Evolutionary conservation across 2,113 vertebrate genomes (phyloP).

Genomic region (Suricata suricatta): DNA sequence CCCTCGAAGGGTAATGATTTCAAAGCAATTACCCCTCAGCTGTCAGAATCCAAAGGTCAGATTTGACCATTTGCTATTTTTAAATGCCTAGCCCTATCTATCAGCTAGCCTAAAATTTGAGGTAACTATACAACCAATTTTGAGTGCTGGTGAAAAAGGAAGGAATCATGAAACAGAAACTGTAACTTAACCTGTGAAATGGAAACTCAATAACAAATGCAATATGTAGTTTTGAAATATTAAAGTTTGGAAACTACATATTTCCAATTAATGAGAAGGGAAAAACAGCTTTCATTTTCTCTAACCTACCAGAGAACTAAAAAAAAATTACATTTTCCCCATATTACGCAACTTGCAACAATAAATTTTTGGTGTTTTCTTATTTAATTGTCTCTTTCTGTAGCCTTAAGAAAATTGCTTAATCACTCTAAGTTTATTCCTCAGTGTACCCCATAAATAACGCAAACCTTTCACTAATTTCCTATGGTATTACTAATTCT

Average conservation of each 20-base stretch:
- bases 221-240: not conserved
- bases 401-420: not conserved
- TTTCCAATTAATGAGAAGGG: not conserved
- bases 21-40: slow-evolving; percentile 55
- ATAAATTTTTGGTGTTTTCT: not conserved
- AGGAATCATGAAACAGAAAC: not conserved
- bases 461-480: not conserved
- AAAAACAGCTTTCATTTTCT: not conserved
- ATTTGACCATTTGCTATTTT: slow-evolving; percentile 69
- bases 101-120: slow-evolving; percentile 49
- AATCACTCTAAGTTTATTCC: not conserved
- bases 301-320: not conserved
- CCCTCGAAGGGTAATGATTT: slow-evolving; percentile 63
- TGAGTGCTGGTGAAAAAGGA: not conserved
- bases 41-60: slow-evolving; percentile 61
- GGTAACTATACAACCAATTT: slow-evolving; percentile 54
- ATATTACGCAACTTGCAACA: not conserved
- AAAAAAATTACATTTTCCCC: not conserved
- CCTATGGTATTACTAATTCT: not conserved
- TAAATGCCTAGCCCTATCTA: slow-evolving; percentile 49
- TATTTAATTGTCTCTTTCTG: not conserved
- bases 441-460: not conserved
- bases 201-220: not conserved
- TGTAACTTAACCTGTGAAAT: not conserved
- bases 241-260: slow-evolving; percentile 6